Conservation (phyloP, 2,113 vertebrate genomes). For the Podocnemis expansa region DNA sequence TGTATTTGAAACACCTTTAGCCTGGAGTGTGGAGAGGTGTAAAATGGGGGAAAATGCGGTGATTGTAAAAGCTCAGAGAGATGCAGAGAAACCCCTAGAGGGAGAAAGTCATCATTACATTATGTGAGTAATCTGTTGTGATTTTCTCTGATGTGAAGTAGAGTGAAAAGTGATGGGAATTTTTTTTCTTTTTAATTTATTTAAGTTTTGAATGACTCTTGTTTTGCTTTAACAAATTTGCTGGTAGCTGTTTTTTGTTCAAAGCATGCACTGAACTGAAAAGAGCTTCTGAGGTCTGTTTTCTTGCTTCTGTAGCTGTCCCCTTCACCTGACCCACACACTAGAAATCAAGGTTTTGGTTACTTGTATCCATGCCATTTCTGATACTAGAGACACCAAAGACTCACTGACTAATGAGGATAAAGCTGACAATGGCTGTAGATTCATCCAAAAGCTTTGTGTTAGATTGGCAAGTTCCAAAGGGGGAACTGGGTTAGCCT, state of each 20-base stretch:
- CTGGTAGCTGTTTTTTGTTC: slow-evolving; percentile 30
- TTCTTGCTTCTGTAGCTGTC: background rate
- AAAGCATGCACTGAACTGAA: background rate
- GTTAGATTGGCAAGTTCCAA: too few relatives aligned
- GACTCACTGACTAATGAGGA: background rate
- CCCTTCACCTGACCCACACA: background rate
- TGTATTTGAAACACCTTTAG: background rate
- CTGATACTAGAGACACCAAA: background rate
- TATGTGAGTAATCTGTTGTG: slow-evolving; percentile 54
- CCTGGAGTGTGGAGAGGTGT: background rate
- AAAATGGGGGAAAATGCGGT: slow-evolving; percentile 44
- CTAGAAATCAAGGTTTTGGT: background rate
- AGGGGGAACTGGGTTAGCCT: too few relatives aligned
- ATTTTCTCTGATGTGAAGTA: slow-evolving; percentile 67
- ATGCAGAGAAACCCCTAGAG: slow-evolving; percentile 39
- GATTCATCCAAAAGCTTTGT: background rate
- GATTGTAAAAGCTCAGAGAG: slow-evolving; percentile 46
- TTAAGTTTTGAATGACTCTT: slow-evolving; percentile 39
- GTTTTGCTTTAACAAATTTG: slow-evolving; percentile 18
- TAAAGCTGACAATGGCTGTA: background rate
- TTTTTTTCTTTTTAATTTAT: slow-evolving; percentile 48
- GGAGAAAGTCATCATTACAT: slow-evolving; percentile 40
- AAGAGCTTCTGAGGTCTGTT: background rate
- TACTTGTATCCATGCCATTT: background rate
- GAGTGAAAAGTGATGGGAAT: slow-evolving; percentile 42